phyloP scores from a whole-genome alignment of 2,888 invertebrate genomes.

The Euzetes globulus region DNA sequence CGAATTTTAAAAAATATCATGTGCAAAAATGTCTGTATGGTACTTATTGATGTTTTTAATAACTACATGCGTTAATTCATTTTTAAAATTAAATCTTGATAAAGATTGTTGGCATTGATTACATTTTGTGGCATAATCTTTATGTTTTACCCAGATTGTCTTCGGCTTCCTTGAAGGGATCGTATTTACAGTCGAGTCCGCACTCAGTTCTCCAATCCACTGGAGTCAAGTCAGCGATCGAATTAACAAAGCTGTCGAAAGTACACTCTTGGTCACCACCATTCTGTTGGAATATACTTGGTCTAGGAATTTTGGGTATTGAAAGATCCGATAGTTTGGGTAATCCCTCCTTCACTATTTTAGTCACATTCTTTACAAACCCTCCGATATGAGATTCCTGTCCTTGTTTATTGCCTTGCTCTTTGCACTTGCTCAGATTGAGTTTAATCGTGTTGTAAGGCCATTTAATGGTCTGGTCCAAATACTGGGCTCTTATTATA shows the following conservation, averaged over 20 bases:
- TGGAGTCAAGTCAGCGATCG: background rate
- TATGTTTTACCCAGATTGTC: slow-evolving; percentile 26
- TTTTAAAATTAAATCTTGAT: no score
- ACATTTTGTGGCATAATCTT: no score
- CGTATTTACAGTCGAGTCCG: background rate
- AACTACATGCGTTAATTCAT: no score
- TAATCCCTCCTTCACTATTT: background rate
- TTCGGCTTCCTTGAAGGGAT: slow-evolving; percentile 11
- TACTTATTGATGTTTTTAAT: no score
- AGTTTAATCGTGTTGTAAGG: slow-evolving; percentile 12
- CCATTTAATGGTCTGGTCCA: slow-evolving; percentile 18
- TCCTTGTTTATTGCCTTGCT: background rate
- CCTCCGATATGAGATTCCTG: no score
- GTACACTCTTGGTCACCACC: background rate
- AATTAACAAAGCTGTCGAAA: slow-evolving; percentile 13
- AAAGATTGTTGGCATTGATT: no score
- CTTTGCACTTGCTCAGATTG: background rate
- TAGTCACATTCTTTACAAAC: background rate
- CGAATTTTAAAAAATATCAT: no score
- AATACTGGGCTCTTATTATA: background rate
- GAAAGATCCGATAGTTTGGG: background rate
- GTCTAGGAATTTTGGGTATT: background rate
- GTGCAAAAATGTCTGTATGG: no score
- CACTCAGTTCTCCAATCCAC: slow-evolving; percentile 25
- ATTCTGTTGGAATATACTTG: background rate